Conservation (phyloP, 1,140 invertebrate genomes). For the Zophobas morio region DNA sequence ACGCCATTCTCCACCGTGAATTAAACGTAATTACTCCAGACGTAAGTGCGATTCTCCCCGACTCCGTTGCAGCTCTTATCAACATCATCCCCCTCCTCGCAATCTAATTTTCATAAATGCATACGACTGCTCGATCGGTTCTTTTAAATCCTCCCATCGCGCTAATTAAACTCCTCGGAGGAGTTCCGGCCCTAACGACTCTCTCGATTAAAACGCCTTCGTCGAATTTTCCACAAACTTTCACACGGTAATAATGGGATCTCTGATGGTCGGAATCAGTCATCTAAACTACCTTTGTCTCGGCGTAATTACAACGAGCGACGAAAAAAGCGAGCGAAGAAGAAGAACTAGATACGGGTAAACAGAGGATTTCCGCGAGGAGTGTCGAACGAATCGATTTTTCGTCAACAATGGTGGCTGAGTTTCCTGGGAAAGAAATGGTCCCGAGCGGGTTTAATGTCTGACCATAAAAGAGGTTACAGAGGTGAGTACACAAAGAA, state of each 20-base stretch:
- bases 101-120: no score
- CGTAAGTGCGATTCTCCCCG: no score
- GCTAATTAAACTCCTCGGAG: constrained; percentile 10
- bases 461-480: constrained; percentile 38
- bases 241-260: constrained; percentile 10
- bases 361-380: constrained; percentile 23
- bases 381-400: constrained; percentile 20
- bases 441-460: constrained; percentile 16
- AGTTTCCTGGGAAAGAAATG: constrained; percentile 19
- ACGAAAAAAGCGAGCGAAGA: neutral
- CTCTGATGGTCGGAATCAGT: neutral
- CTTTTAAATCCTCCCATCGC: constrained; percentile 14
- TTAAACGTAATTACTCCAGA: no score
- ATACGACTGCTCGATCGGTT: neutral
- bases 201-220: constrained; percentile 4
- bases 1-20: no score
- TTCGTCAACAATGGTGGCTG: neutral
- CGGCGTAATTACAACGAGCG: constrained; percentile 4
- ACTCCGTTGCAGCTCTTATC: no score
- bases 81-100: no score
- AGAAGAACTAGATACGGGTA: neutral
- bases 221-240: constrained; percentile 24
- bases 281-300: constrained; percentile 4
- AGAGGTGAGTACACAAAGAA: constrained; percentile 33
- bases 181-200: constrained; percentile 1